Percentiles rank a stretch among this genome's conserved stretches.
phyloP scores from a whole-genome alignment of 2,888 invertebrate genomes.

The Quadroppia sp. region DNA sequence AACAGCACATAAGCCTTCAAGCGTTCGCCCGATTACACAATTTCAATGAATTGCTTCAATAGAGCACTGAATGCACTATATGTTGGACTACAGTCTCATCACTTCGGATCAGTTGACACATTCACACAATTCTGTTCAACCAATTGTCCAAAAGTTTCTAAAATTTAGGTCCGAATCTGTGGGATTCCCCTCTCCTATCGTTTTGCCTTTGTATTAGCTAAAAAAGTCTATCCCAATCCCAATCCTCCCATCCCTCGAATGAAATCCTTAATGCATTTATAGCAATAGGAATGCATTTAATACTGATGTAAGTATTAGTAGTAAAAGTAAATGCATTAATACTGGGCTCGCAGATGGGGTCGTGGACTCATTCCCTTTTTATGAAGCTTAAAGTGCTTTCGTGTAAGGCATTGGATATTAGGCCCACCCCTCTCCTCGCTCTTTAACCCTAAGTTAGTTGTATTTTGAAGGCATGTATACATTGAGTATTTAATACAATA shows the following conservation, averaged over 20 bases:
- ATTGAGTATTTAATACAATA: constrained; percentile 14
- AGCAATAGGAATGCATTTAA: neutral
- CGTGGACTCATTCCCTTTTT: constrained; percentile 19
- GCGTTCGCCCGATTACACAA: constrained; percentile 9
- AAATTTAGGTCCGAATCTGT: neutral
- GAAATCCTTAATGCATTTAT: constrained; percentile 13
- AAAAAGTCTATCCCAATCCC: neutral
- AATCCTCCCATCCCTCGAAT: neutral
- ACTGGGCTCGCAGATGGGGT: constrained; percentile 34
- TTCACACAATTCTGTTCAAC: constrained; percentile 18
- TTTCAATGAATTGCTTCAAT: neutral
- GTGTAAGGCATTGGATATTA: neutral
- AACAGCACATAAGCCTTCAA: constrained; percentile 27
- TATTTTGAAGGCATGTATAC: constrained; percentile 16
- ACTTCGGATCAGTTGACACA: constrained; percentile 34
- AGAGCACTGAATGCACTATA: neutral
- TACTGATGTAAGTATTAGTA: constrained; percentile 18
- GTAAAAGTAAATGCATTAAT: constrained; percentile 28
- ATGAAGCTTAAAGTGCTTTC: neutral
- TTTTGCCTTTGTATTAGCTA: neutral
- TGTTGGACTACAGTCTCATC: constrained; percentile 9
- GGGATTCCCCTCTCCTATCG: constrained; percentile 32
- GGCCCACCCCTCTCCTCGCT: constrained; percentile 3
- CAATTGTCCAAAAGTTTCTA: constrained; percentile 27
- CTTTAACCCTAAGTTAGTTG: constrained; percentile 34